Evolutionary conservation across 2,113 vertebrate genomes (phyloP).

Genomic region (Dromas ardeola): DNA sequence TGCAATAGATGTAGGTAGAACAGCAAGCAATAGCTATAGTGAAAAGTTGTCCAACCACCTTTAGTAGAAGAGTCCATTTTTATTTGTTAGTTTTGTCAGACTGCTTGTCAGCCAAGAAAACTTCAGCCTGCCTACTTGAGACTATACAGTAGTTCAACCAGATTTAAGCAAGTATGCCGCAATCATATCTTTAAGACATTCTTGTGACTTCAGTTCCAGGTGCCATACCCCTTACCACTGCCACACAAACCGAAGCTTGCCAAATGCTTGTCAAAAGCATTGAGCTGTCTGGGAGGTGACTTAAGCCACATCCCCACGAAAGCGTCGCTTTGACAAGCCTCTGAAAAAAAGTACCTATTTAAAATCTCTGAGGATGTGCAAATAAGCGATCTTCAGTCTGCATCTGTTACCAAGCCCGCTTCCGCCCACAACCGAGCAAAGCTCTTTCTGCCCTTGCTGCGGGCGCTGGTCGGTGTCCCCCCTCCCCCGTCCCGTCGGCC

Average conservation of each 20-base stretch:
- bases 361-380: neutral
- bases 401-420: neutral
- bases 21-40: neutral
- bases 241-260: neutral
- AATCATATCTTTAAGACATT: neutral
- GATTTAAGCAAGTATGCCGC: neutral
- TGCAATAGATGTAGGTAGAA: neutral
- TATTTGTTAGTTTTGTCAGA: neutral
- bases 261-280: accelerated
- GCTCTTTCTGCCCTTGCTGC: accelerated
- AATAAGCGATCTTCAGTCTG: accelerated
- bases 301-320: neutral
- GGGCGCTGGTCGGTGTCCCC: too few species aligned
- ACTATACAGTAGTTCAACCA: neutral
- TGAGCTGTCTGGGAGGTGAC: neutral
- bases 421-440: accelerated
- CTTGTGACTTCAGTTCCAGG: neutral
- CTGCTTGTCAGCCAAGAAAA: neutral
- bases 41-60: neutral
- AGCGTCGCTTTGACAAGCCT: neutral
- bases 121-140: neutral
- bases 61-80: neutral
- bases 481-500: neutral
- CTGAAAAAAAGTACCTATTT: neutral
- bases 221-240: neutral